Conservation (phyloP, 2,113 vertebrate species). For the Ammodytes dubius region DNA sequence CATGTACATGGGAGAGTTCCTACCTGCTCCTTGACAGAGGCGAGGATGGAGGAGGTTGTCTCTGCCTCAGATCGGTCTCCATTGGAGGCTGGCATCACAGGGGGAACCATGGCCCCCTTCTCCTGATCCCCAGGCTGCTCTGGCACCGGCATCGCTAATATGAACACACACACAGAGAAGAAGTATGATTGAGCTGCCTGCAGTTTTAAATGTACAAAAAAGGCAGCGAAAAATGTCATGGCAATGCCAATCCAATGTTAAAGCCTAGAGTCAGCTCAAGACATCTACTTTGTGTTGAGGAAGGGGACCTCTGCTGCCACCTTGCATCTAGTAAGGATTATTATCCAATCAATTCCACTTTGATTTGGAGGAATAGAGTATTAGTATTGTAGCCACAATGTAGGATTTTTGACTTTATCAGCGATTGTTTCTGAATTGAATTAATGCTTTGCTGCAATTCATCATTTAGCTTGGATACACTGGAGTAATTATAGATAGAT, state of each 20-base stretch:
- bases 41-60: conserved; percentile 96
- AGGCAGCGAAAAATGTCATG: not conserved
- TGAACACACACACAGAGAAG: conserved; percentile 58
- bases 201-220: not conserved
- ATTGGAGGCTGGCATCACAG: conserved; percentile 92
- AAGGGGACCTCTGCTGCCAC: not conserved
- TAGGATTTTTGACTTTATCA: not conserved
- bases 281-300: not conserved
- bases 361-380: not conserved
- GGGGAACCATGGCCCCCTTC: conserved; percentile 92
- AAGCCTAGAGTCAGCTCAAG: not conserved
- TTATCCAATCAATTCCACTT: conserved; percentile 9
- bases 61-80: conserved; percentile 94
- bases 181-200: not conserved
- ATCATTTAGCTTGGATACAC: conserved; percentile 7
- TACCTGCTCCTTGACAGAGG: conserved; percentile 99
- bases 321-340: not conserved
- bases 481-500: not conserved
- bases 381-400: not conserved
- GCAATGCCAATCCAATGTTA: not conserved
- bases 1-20: not conserved
- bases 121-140: conserved; percentile 95
- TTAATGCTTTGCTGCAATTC: conserved; percentile 1
- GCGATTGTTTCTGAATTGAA: not conserved
- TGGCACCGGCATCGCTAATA: conserved; percentile 94